Percentiles rank a stretch among this genome's conserved stretches.
Evolutionary conservation across 2,888 invertebrate genomes (phyloP).

Genomic region (Aspidapion aeneum): DNA sequence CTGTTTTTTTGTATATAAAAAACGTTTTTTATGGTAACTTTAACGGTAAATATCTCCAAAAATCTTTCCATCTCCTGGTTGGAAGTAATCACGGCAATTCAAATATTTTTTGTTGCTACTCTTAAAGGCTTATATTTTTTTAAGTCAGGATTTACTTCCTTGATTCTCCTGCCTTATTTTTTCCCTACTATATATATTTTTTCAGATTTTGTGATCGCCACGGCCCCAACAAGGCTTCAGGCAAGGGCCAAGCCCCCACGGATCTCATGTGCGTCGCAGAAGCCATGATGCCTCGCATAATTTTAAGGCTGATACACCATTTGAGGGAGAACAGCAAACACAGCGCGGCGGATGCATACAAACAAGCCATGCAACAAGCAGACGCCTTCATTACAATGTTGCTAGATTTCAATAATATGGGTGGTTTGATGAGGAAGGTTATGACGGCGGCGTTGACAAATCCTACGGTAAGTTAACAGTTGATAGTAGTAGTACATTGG

Average conservation of each 20-base stretch:
- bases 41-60: too few relatives aligned
- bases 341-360: conserved; percentile 56
- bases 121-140: too few relatives aligned
- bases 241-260: conserved; percentile 63
- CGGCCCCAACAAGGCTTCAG: conserved; percentile 83
- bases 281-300: conserved; percentile 90
- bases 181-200: too few relatives aligned
- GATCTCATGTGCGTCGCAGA: conserved; percentile 90
- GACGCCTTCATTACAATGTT: conserved; percentile 88
- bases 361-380: conserved; percentile 73
- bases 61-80: too few relatives aligned
- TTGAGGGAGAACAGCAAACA: conserved; percentile 68
- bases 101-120: too few relatives aligned
- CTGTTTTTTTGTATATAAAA: too few relatives aligned
- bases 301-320: conserved; percentile 85
- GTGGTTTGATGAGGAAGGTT: conserved; percentile 90
- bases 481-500: too few relatives aligned
- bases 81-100: too few relatives aligned
- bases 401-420: conserved; percentile 93
- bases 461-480: conserved; percentile 60
- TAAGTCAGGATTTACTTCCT: too few relatives aligned
- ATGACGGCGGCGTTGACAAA: conserved; percentile 90
- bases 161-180: too few relatives aligned
- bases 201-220: conserved; percentile 88
- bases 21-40: too few relatives aligned